These are phyloP conservation scores for Drosophila equinoxialis DNA, from an alignment of 1,140 invertebrate species.

Conservation along the genomic window DNA sequence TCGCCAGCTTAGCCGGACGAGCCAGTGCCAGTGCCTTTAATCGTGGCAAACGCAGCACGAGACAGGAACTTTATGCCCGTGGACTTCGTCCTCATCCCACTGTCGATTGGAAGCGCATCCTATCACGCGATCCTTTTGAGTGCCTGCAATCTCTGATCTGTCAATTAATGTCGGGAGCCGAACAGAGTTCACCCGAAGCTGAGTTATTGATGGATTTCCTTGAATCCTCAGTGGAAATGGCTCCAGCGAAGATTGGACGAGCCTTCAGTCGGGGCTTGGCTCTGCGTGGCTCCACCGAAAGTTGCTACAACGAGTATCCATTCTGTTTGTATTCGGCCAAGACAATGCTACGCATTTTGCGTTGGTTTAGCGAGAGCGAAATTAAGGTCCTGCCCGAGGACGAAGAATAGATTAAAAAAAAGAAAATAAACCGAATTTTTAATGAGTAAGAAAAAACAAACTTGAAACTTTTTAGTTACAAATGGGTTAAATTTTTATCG, in stretches of 20 bases:
- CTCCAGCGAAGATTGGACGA: conserved; percentile 65
- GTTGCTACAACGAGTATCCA: conserved; percentile 76
- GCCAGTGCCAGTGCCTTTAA: conserved; percentile 47
- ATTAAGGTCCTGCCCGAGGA: conserved; percentile 24
- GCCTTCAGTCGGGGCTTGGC: conserved; percentile 74
- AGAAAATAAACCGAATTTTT: not conserved
- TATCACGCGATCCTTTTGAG: conserved; percentile 78
- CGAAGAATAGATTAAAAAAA: conserved; percentile 1
- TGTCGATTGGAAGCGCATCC: conserved; percentile 78
- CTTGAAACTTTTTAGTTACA: too few relatives aligned
- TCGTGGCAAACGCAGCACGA: conserved; percentile 50
- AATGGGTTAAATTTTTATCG: too few relatives aligned
- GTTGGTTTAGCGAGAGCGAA: conserved; percentile 68
- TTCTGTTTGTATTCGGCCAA: conserved; percentile 81
- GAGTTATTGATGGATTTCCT: conserved; percentile 70
- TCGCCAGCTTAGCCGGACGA: conserved; percentile 45
- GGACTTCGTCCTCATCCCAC: conserved; percentile 18
- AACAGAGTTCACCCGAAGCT: conserved; percentile 64
- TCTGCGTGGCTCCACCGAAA: conserved; percentile 54
- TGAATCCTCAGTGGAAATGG: conserved; percentile 66
- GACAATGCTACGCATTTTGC: conserved; percentile 74
- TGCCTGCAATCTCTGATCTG: conserved; percentile 80
- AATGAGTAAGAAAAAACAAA: too few relatives aligned
- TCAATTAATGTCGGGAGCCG: conserved; percentile 78
- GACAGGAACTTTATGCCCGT: conserved; percentile 21